phyloP scores from a whole-genome alignment of 2,888 invertebrate genomes.

The Helobdella robusta region DNA sequence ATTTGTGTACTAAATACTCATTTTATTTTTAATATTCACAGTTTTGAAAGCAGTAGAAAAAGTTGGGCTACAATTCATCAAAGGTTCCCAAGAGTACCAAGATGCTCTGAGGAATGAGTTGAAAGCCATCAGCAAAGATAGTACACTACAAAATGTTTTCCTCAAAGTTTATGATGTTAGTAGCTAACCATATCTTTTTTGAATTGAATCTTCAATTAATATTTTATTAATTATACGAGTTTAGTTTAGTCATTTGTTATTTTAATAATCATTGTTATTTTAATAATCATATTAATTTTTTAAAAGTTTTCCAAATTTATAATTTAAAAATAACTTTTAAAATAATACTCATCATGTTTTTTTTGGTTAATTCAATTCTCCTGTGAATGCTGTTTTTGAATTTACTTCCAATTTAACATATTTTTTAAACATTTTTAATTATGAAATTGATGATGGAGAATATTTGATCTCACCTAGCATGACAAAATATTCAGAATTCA shows the following conservation, averaged over 20 bases:
- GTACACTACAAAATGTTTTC: slow-evolving; percentile 12
- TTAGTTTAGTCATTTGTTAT: no score
- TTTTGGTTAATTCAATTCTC: not conserved
- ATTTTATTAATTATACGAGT: not conserved
- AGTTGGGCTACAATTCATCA: slow-evolving; percentile 53
- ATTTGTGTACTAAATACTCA: not conserved
- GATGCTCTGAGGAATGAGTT: slow-evolving; percentile 41
- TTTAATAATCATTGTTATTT: no score
- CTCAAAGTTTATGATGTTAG: not conserved
- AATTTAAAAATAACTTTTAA: not conserved
- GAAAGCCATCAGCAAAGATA: slow-evolving; percentile 16
- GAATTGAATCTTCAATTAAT: not conserved
- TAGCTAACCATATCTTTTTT: not conserved
- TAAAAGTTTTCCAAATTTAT: not conserved
- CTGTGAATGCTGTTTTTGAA: not conserved
- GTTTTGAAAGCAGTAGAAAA: slow-evolving; percentile 68
- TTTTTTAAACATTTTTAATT: not conserved
- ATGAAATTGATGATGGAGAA: not conserved
- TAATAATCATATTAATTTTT: no score
- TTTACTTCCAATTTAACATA: not conserved
- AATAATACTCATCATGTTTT: not conserved
- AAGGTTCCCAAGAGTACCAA: slow-evolving; percentile 40
- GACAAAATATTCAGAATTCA: not conserved
- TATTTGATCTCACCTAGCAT: not conserved
- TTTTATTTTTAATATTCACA: not conserved